These are phyloP conservation scores for Apolygus lucorum DNA, from an alignment of 1,140 invertebrate genomes.

Conservation along the genomic window DNA sequence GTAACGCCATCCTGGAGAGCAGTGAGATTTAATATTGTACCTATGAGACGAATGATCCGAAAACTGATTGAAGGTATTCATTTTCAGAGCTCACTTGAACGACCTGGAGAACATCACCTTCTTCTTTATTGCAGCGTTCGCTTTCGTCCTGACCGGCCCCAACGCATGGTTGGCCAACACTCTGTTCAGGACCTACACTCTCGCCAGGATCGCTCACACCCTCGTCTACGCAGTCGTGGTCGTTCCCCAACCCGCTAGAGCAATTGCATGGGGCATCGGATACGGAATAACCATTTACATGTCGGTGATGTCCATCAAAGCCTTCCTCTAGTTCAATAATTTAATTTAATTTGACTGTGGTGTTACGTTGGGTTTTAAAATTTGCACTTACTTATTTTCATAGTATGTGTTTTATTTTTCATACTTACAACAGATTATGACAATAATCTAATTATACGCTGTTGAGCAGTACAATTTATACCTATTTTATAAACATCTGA, in stretches of 20 bases:
- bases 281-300: constrained; percentile 46
- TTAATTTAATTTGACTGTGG: too few relatives aligned
- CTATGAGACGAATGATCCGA: not conserved
- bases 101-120: constrained; percentile 60
- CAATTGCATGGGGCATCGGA: constrained; percentile 45
- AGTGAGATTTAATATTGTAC: not conserved
- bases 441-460: too few relatives aligned
- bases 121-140: constrained; percentile 49
- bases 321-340: not conserved
- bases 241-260: constrained; percentile 50
- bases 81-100: constrained; percentile 54
- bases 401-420: too few relatives aligned
- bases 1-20: not conserved
- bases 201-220: constrained; percentile 50
- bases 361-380: too few relatives aligned
- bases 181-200: constrained; percentile 50
- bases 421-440: too few relatives aligned
- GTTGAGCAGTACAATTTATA: too few relatives aligned
- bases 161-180: constrained; percentile 42
- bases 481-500: too few relatives aligned
- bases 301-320: constrained; percentile 36
- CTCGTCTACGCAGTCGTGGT: constrained; percentile 47
- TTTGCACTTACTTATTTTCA: too few relatives aligned
- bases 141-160: constrained; percentile 53
- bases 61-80: constrained; percentile 17